Evolutionary conservation across 2,797 vertebrate genomes (phyloP).

Genomic region (Octomys mimax): DNA sequence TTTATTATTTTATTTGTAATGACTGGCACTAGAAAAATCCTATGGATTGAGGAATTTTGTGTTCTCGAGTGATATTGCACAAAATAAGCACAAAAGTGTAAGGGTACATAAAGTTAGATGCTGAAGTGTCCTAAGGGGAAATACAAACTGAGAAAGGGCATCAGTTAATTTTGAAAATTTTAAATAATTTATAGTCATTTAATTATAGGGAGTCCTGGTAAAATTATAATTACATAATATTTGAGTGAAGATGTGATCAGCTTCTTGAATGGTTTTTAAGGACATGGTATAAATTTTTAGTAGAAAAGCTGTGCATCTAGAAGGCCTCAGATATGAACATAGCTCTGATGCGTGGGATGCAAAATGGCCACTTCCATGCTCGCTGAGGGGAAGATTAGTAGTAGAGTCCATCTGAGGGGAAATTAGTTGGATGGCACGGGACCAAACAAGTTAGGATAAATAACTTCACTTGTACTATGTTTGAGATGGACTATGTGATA

Average conservation of each 20-base stretch:
- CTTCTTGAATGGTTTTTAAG: background rate
- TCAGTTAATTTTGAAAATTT: background rate
- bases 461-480: background rate
- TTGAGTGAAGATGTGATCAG: background rate
- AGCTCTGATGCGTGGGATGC: background rate
- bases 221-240: background rate
- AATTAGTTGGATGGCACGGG: background rate
- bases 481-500: background rate
- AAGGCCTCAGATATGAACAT: background rate
- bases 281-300: background rate
- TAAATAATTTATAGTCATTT: background rate
- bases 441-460: background rate
- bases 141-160: background rate
- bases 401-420: background rate
- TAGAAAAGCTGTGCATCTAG: background rate
- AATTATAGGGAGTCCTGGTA: background rate
- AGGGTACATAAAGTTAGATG: background rate
- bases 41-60: background rate
- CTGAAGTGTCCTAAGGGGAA: background rate
- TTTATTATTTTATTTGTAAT: background rate
- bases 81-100: background rate
- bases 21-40: background rate
- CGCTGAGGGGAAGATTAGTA: background rate
- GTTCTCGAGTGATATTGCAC: background rate
- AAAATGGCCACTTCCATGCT: background rate